A percentile compares a stretch with the other conserved stretches of the same genome.
These are phyloP conservation scores for Xylota sylvarum DNA, from an alignment of 2,888 invertebrate species.

Conservation along the genomic window DNA sequence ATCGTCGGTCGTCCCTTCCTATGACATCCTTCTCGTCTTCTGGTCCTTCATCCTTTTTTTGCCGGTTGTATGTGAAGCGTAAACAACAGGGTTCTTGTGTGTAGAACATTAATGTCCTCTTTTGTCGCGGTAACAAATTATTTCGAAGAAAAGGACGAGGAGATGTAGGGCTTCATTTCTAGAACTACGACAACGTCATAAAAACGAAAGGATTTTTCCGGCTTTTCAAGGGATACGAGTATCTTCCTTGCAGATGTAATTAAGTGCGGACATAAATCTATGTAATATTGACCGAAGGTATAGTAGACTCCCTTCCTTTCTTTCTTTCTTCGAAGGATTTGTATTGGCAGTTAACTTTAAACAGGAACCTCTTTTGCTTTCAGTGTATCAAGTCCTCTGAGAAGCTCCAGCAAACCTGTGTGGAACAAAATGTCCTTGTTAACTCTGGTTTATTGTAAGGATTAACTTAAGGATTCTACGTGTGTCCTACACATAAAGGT, in stretches of 20 bases:
- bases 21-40: background rate
- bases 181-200: constrained; percentile 25
- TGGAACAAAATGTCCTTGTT: constrained; percentile 7
- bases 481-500: constrained; percentile 3
- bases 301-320: background rate
- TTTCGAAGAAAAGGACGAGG: background rate
- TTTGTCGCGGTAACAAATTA: constrained; percentile 18
- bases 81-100: constrained; percentile 1
- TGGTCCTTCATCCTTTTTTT: constrained; percentile 1
- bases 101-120: constrained; percentile 9
- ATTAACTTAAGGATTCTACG: background rate
- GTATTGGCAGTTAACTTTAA: constrained; percentile 11
- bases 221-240: background rate
- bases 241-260: constrained; percentile 37
- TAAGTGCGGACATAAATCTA: constrained; percentile 48
- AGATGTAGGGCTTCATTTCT: background rate
- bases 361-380: background rate
- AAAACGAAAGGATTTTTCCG: constrained; percentile 29
- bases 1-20: background rate
- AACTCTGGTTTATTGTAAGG: background rate
- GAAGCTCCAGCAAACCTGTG: background rate
- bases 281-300: constrained; percentile 29
- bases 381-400: background rate
- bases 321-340: background rate
- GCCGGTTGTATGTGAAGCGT: background rate